Evolutionary conservation across 92 coral and sea anemone species (phyloP), one percentile per base, ranked within the genome.

Genomic region (Virgularia gustaviana): DNA sequence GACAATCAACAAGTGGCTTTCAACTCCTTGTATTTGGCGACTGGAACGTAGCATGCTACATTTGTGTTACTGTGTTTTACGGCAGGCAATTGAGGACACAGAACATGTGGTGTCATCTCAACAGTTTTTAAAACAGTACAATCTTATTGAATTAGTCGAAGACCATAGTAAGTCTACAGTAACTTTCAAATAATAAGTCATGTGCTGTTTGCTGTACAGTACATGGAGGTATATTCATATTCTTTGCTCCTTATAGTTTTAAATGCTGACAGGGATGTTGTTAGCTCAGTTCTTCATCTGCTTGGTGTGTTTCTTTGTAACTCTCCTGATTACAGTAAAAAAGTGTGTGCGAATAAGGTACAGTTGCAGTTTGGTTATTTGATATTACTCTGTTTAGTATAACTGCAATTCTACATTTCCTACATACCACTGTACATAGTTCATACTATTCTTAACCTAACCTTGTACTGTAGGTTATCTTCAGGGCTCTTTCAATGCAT

Each of bases 21-120:
- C 37, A 12, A 68, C 75, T 9, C 60, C 75, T 2, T 68, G 75
- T 20, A 68, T 68, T 29, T 68, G 75, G 75, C 49, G 75, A 24
- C 35, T 61, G 0, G 75, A 68, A 12, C 29, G 45, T 19, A 18
- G 29, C n/a, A 68, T 68, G 75, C 2, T 49, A 27, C 75, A 49
- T 13, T 36, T 15, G 16, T 49, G 60, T 34, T 68, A 47, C 51
- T n/a, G 20, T 49, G 12, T 68, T 1, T 13, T 68, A 32, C 13
- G 75, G 35, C 44, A 61, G 30, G 61, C 35, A n/a, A 36, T 68
- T 5, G 36, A 29, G 33, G 75, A 68, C 19, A 33, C 19, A 3
- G 37, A 68, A 25, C 60, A 42, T 24, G 54, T 55, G 24, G 33
- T 68, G 39, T 15, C 75, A 49, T 34, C 61, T 12, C 33, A 30